A percentile compares a stretch with the other conserved stretches of the same genome.
Evolutionary conservation across 2,797 vertebrate species (phyloP).

Genomic region (Pachyuromys duprasi): DNA sequence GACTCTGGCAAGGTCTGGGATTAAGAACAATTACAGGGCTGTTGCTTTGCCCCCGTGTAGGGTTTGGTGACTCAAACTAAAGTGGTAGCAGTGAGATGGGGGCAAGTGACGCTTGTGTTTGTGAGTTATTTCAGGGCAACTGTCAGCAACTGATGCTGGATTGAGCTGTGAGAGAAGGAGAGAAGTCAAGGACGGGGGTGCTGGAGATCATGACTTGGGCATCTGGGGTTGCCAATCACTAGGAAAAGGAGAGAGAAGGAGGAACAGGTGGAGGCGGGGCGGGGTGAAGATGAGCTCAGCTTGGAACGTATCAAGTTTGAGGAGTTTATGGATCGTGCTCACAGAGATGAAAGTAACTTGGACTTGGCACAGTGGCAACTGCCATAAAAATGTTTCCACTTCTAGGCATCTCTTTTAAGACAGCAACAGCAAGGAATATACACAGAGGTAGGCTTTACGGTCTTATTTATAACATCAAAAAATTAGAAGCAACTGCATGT

Average conservation of each 20-base stretch:
- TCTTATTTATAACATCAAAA: constrained; percentile 78
- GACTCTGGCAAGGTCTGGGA: background rate
- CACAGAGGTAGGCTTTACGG: constrained; percentile 32
- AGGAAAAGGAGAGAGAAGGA: constrained; percentile 54
- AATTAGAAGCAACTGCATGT: constrained; percentile 68
- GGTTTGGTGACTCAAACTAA: background rate
- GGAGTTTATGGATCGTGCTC: constrained; percentile 65
- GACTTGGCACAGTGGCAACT: constrained; percentile 65
- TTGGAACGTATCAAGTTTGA: constrained; percentile 65
- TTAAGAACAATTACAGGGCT: background rate
- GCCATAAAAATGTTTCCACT: constrained; percentile 74
- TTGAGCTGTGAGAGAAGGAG: constrained; percentile 21
- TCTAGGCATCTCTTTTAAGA: constrained; percentile 71
- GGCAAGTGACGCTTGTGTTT: constrained; percentile 22
- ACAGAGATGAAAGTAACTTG: constrained; percentile 76
- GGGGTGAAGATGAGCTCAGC: constrained; percentile 67
- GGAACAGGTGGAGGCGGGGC: constrained; percentile 75
- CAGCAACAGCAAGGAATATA: constrained; percentile 61
- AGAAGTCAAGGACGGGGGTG: background rate
- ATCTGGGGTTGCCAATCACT: constrained; percentile 70
- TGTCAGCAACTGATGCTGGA: constrained; percentile 68
- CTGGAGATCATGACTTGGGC: constrained; percentile 54
- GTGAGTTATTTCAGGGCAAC: constrained; percentile 60
- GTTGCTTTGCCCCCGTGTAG: background rate
- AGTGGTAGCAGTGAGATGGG: background rate